phyloP scores from a whole-genome alignment of 2,888 invertebrate genomes.

The Sussaba pulchella region DNA sequence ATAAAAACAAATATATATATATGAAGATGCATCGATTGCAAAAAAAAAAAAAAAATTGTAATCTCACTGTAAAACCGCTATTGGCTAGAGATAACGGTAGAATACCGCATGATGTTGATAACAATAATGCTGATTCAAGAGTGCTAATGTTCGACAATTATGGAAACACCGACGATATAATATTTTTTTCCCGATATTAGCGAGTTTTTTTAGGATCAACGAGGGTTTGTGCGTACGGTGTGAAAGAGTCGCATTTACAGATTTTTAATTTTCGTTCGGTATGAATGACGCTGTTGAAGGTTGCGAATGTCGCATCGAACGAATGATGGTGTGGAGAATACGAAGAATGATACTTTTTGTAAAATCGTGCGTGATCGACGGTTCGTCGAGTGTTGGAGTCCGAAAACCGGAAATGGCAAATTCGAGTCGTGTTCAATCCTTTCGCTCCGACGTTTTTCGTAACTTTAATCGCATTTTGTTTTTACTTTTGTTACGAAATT shows the following conservation, averaged over 20 bases:
- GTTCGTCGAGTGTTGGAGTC: conserved; percentile 59
- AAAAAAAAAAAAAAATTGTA: conserved; percentile 34
- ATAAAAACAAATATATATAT: too few species aligned
- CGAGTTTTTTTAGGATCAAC: conserved; percentile 11
- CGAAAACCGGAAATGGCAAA: conserved; percentile 79
- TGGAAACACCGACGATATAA: conserved; percentile 31
- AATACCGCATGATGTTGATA: conserved; percentile 42
- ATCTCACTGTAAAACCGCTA: conserved; percentile 56
- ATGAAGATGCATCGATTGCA: conserved; percentile 46
- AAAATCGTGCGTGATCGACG: conserved; percentile 64
- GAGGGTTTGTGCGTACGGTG: conserved; percentile 17
- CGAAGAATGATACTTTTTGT: conserved; percentile 73
- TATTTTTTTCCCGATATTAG: conserved; percentile 21
- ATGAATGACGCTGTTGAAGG: conserved; percentile 27
- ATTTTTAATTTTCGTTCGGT: conserved; percentile 38
- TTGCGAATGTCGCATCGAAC: conserved; percentile 1
- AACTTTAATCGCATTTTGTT: neutral
- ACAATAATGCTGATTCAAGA: conserved; percentile 59
- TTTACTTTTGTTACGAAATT: neutral
- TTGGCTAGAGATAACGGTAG: conserved; percentile 47
- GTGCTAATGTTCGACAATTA: conserved; percentile 46
- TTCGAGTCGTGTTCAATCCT: conserved; percentile 59
- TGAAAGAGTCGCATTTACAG: conserved; percentile 66
- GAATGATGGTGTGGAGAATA: conserved; percentile 9
- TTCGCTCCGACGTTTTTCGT: neutral